Base-by-base conservation (phyloP, 1,140 invertebrate species). In the Lerema accius region DNA sequence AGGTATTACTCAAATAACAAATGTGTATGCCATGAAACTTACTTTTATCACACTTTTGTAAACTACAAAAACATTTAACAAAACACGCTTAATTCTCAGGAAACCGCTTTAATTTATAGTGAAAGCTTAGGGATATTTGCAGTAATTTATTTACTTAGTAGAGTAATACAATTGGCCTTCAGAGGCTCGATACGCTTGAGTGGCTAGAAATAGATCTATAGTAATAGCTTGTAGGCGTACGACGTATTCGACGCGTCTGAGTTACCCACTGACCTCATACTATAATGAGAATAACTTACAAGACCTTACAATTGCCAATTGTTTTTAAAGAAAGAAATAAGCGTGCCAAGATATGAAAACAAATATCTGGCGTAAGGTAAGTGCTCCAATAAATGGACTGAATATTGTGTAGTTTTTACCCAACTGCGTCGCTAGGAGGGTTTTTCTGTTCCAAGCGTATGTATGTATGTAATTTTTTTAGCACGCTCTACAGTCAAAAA, bases 81-180 rank as follows among this genome's bases (percentile, higher is more conserved):
- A 23, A 23, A 3, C 28, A 32, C 28, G 9, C 9, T 4, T 32
- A 32, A 32, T 32, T 32, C 7, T 32, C 28, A 32, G 28, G 28
- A 32, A 7, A 32, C 7, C 1, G 28, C 28, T 7, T 9, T 32
- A 45, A 11, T 39, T 28, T 46, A 17, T 45, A 26, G 42, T 37
- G 16, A 58, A 42, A 19, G 26, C 55, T 43, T 58, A 45, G 40
- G 35, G 42, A 58, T 58, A 58, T 26, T 58, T 45, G 55, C 32
- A 35, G 55, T 42, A 58, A 46, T 46, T 58, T 58, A 58, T 58
- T 46, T 42, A 58, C 40, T 55, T 43, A 55, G 39, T 13, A 42
- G 39, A 58, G 42, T 58, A 58, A 58, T 58, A 43, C 55, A 58
- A 58, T 58, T 58, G 55, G 46, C 55, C 55, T 58, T 58, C 42